Conservation (phyloP, 2,888 invertebrate species). For the Yponomeuta sedellus region DNA sequence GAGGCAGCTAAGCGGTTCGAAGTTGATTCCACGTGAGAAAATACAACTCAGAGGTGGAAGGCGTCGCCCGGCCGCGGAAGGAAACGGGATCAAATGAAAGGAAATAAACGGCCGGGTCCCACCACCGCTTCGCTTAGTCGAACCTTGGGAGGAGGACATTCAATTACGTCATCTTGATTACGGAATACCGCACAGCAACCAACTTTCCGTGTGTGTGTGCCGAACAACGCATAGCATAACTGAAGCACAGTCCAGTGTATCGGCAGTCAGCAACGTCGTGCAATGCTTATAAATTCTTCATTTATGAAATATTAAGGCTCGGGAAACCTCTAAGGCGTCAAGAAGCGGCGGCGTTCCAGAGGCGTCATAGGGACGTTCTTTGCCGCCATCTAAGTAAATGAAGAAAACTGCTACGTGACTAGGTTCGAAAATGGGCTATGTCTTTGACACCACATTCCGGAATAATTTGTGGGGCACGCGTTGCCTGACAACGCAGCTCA, state of each 20-base stretch:
- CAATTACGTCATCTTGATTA: constrained; percentile 17
- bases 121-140: constrained; percentile 65
- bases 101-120: constrained; percentile 45
- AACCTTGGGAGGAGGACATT: constrained; percentile 6
- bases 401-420: constrained; percentile 41
- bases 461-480: constrained; percentile 20
- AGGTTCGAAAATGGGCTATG: constrained; percentile 35
- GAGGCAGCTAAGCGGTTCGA: constrained; percentile 74
- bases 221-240: background rate
- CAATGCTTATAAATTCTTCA: constrained; percentile 19
- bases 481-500: constrained; percentile 5
- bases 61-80: constrained; percentile 65
- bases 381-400: constrained; percentile 38
- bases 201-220: background rate
- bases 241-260: background rate
- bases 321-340: constrained; percentile 2
- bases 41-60: constrained; percentile 69
- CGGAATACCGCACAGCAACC: background rate
- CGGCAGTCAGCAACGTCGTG: background rate
- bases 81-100: constrained; percentile 53
- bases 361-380: constrained; percentile 29
- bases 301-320: constrained; percentile 21
- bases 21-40: constrained; percentile 64
- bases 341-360: constrained; percentile 12
- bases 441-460: constrained; percentile 36